phyloP scores from a whole-genome alignment of 2,888 invertebrate species.

The Drosophila longiperda region DNA sequence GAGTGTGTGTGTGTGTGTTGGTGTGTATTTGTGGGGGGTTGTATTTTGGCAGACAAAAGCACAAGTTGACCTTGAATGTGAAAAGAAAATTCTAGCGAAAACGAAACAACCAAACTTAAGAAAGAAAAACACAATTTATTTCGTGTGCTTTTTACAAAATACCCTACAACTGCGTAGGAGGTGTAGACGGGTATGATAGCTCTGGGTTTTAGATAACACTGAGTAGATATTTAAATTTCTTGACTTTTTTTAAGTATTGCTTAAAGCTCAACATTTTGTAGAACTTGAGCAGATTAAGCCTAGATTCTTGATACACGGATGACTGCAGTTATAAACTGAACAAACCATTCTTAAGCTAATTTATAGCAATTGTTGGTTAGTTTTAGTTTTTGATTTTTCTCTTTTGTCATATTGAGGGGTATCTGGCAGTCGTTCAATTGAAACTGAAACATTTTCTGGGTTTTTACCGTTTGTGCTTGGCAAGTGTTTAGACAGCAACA shows the following conservation, averaged over 20 bases:
- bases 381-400: not conserved
- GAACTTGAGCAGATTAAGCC: not conserved
- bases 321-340: too few relatives aligned
- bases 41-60: conserved; percentile 48
- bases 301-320: not conserved
- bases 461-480: conserved; percentile 31
- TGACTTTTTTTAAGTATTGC: not conserved
- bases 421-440: not conserved
- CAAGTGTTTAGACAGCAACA: conserved; percentile 25
- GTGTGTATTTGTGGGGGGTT: conserved; percentile 6
- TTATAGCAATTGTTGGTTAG: too few relatives aligned
- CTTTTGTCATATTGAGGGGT: not conserved
- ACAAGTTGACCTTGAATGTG: conserved; percentile 60
- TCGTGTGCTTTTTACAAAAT: conserved; percentile 10
- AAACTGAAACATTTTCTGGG: not conserved
- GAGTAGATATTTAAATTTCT: not conserved
- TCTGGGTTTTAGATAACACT: too few relatives aligned
- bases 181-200: not conserved
- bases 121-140: not conserved
- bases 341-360: too few relatives aligned
- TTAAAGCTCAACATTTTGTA: not conserved
- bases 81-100: conserved; percentile 64
- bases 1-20: not conserved
- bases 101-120: conserved; percentile 24
- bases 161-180: not conserved